These are phyloP conservation scores for Microctonus hyperodae DNA, from an alignment of 2,888 invertebrate species.

Conservation along the genomic window DNA sequence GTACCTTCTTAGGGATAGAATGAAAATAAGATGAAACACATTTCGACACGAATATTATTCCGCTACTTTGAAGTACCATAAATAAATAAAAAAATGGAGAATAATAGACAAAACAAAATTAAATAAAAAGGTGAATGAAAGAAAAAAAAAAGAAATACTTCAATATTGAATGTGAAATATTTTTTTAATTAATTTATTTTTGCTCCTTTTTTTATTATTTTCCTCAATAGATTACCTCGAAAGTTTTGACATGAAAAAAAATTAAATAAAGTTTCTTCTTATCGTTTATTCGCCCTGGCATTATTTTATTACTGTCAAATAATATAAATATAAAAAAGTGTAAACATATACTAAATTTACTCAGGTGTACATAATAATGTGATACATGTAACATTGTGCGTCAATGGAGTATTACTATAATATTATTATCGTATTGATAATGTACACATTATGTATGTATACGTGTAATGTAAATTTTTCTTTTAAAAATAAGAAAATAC, in stretches of 20 bases:
- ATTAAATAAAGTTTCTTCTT: not conserved
- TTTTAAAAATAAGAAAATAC: not conserved
- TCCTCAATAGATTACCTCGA: not conserved
- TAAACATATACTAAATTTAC: slow-evolving; percentile 6
- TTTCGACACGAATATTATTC: not conserved
- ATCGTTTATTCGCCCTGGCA: not conserved
- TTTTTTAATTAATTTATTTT: not conserved
- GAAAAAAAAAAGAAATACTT: too few relatives aligned
- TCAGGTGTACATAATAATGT: slow-evolving; percentile 10
- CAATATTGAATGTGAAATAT: too few relatives aligned
- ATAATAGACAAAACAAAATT: too few relatives aligned
- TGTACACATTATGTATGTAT: not conserved
- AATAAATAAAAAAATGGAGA: too few relatives aligned
- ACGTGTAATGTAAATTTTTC: too few relatives aligned
- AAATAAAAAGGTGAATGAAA: too few relatives aligned
- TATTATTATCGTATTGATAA: not conserved
- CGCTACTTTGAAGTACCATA: not conserved
- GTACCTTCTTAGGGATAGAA: not conserved
- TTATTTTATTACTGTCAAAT: not conserved
- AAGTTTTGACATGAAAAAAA: not conserved
- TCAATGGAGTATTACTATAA: not conserved
- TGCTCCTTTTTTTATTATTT: not conserved
- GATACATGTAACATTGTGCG: not conserved
- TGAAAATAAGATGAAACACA: not conserved
- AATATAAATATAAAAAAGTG: not conserved